Evolutionary conservation across 2,113 vertebrate genomes (phyloP).

Genomic region (Microcebus jonahi): DNA sequence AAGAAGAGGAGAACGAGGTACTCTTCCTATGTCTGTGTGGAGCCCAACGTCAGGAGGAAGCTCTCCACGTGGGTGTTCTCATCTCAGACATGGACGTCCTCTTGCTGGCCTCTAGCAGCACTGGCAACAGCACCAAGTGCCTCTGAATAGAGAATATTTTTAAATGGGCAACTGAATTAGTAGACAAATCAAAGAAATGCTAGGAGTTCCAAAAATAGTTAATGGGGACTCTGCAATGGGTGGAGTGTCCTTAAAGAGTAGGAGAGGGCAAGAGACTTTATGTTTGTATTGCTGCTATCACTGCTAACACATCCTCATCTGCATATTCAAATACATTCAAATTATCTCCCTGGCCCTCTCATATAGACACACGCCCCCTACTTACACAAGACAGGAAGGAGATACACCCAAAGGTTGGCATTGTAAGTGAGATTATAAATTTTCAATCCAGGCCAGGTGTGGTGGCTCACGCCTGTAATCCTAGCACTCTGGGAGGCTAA

Average conservation of each 20-base stretch:
- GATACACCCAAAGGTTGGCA: background rate
- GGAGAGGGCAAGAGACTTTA: background rate
- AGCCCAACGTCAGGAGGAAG: background rate
- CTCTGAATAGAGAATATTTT: background rate
- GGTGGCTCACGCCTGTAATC: too few species aligned
- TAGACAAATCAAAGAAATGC: background rate
- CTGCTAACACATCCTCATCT: background rate
- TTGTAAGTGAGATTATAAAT: background rate
- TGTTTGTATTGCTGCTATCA: background rate
- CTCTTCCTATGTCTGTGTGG: background rate
- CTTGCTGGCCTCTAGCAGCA: background rate
- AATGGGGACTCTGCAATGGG: too few species aligned
- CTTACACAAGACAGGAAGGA: background rate
- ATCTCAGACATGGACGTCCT: background rate
- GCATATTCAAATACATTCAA: background rate
- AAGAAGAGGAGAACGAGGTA: too few species aligned
- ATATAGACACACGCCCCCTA: background rate
- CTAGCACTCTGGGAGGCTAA: too few species aligned
- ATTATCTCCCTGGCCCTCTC: background rate
- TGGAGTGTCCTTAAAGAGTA: background rate
- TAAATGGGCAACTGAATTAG: background rate
- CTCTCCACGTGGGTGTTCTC: background rate
- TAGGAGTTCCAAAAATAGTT: background rate
- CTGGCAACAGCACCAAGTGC: background rate
- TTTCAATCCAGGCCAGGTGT: background rate